A percentile compares a stretch with the other conserved stretches of the same genome.
Conservation (phyloP, 1,140 invertebrate genomes). For the Drosophila carrolli region DNA sequence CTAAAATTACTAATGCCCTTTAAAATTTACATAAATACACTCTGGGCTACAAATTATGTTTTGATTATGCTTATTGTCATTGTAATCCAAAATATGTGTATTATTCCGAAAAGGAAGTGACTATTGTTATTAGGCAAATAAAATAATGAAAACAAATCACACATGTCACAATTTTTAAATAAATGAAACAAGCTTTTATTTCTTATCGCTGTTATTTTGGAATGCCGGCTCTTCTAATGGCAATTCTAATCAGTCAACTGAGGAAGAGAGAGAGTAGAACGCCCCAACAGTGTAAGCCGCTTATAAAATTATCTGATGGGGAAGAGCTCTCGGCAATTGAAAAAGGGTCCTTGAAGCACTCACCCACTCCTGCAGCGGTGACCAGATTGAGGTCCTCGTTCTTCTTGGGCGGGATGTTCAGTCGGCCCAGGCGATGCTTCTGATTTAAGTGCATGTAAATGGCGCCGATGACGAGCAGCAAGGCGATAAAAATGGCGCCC, state of each 20-base stretch:
- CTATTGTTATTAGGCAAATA: background rate
- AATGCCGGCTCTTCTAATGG: conserved; percentile 23
- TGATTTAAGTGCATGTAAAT: conserved; percentile 69
- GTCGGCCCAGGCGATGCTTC: conserved; percentile 65
- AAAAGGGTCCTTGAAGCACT: conserved; percentile 20
- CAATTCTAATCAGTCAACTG: conserved; percentile 38
- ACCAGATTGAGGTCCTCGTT: conserved; percentile 12
- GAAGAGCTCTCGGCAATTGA: conserved; percentile 20
- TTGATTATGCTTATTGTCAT: too few species aligned
- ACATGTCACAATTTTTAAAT: too few species aligned
- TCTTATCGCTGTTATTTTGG: background rate
- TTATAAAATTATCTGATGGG: conserved; percentile 22
- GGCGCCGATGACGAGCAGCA: conserved; percentile 62
- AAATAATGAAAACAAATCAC: background rate
- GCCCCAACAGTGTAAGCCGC: conserved; percentile 12
- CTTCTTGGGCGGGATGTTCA: conserved; percentile 27
- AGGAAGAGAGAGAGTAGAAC: conserved; percentile 14
- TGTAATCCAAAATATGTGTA: background rate
- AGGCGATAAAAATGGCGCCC: conserved; percentile 38
- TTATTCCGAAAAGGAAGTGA: background rate
- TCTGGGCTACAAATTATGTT: too few species aligned
- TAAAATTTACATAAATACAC: too few species aligned
- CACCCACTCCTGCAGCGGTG: conserved; percentile 27
- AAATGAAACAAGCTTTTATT: background rate
- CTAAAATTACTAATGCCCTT: too few species aligned